These are phyloP conservation scores for Trisateles emortualis DNA, from an alignment of 2,888 invertebrate species.

Conservation along the genomic window DNA sequence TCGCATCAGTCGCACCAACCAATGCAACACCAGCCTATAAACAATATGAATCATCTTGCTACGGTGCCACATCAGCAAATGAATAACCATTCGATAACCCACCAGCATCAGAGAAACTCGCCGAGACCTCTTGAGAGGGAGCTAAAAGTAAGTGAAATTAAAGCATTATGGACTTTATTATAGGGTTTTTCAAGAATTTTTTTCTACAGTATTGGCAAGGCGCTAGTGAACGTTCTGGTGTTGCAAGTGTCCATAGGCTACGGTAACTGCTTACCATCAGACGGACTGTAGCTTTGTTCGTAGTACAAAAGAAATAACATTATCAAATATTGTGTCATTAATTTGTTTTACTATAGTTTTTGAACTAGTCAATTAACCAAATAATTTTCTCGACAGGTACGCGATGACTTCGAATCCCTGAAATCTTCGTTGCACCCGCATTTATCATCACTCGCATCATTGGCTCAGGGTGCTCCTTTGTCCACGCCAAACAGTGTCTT, in stretches of 20 bases:
- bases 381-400: conserved; percentile 63
- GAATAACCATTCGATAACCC: conserved; percentile 66
- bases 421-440: conserved; percentile 86
- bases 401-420: conserved; percentile 85
- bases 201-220: too few relatives aligned
- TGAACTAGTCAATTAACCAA: conserved; percentile 21
- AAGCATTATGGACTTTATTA: too few relatives aligned
- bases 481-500: conserved; percentile 77
- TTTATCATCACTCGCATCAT: conserved; percentile 80
- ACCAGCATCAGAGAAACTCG: conserved; percentile 73
- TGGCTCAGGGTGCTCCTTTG: conserved; percentile 82
- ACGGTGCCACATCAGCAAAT: conserved; percentile 56
- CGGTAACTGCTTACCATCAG: too few relatives aligned
- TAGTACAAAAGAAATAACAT: too few relatives aligned
- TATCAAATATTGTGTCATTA: too few relatives aligned
- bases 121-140: conserved; percentile 77
- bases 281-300: too few relatives aligned
- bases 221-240: too few relatives aligned
- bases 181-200: too few relatives aligned
- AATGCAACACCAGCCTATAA: conserved; percentile 40
- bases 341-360: too few relatives aligned
- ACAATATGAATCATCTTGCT: conserved; percentile 66
- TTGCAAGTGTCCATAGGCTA: too few relatives aligned
- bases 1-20: conserved; percentile 40
- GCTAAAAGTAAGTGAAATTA: conserved; percentile 62